Conservation (phyloP, 35 echinoderm and acorn worm species). For the Heliocidaris erythrogramma region DNA sequence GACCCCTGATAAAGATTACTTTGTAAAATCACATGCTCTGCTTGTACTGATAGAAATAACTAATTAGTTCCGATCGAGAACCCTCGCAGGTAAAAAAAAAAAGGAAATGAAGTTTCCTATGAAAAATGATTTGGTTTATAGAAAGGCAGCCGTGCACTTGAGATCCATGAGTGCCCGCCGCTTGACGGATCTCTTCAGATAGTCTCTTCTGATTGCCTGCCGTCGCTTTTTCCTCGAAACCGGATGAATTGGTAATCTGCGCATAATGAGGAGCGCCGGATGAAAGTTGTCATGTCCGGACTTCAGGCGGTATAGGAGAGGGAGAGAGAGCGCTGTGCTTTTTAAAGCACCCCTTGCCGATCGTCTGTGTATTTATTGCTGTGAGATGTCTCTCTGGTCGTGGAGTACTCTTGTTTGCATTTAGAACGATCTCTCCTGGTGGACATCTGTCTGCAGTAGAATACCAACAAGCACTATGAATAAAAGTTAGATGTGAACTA, state of each 20-base stretch:
- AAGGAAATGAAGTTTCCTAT: neutral
- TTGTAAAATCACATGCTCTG: neutral
- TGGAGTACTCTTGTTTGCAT: neutral
- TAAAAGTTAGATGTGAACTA: neutral
- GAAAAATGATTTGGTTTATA: neutral
- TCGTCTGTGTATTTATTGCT: conserved; percentile 12
- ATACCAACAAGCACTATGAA: neutral
- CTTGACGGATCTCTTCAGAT: conserved; percentile 4
- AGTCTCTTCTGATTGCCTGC: conserved; percentile 28
- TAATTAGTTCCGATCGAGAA: neutral
- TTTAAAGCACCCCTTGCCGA: conserved; percentile 16
- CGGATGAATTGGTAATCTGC: conserved; percentile 38
- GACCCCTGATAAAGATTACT: neutral
- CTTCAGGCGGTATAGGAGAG: conserved; percentile 7
- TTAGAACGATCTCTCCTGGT: neutral
- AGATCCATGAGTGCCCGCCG: neutral
- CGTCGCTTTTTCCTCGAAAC: conserved; percentile 38
- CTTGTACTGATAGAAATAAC: neutral
- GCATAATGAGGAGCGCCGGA: conserved; percentile 43
- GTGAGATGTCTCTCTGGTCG: neutral
- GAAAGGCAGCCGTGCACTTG: neutral
- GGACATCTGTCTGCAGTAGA: neutral
- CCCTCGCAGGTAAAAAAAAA: neutral
- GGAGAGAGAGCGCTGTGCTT: neutral
- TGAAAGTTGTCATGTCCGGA: conserved; percentile 44